Evolutionary conservation across 2,797 vertebrate genomes (phyloP), one percentile per base, ranked within the genome.

Genomic region (Moxostoma hubbsi): DNA sequence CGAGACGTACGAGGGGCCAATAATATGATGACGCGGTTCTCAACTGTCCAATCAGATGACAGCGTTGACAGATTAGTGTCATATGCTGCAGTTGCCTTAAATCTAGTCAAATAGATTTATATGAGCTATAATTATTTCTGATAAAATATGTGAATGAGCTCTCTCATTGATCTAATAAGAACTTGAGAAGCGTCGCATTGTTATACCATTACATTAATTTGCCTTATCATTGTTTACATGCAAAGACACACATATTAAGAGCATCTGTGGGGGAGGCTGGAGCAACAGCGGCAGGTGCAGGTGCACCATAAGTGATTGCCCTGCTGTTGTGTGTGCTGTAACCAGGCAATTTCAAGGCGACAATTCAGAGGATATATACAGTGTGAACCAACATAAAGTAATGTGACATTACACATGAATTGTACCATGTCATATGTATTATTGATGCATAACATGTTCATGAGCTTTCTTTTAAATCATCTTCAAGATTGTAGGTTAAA

Each of bases 21-120:
- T 80, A 61, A 82, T 82, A 82, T 75, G 73, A 83, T 82, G 80
- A 85, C 80, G 84, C 58, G 47, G 62, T 18, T n/a, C 36, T 13
- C 15, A 13, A 15, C 50, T 47, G 74, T 67, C 82, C 84, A 83
- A 83, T 85, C 80, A 80, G 64, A 50, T 53, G 50, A 13, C 55
- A 55, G 73, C 50, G 75, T 24, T 24, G 24, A 24, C 24, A 10
- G 71, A 47, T 47, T 53, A 7, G 5, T 70, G 65, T 15, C 24
- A 1, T 24, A 24, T 24, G 24, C 59, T 13, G 53, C 24, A 10
- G 47, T 59, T 71, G 58, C 9, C 7, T 64, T 46, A 18, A 9
- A 53, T 66, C 47, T 70, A 51, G 13, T 53, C 24, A 24, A 24
- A 24, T 55, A 8, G 4, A 66, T 66, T 65, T 24, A 24, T 24